Percentiles rank a stretch among this genome's conserved stretches.
These are phyloP conservation scores for Coptotermes formosanus DNA, from an alignment of 1,140 invertebrate genomes.

Conservation along the genomic window DNA sequence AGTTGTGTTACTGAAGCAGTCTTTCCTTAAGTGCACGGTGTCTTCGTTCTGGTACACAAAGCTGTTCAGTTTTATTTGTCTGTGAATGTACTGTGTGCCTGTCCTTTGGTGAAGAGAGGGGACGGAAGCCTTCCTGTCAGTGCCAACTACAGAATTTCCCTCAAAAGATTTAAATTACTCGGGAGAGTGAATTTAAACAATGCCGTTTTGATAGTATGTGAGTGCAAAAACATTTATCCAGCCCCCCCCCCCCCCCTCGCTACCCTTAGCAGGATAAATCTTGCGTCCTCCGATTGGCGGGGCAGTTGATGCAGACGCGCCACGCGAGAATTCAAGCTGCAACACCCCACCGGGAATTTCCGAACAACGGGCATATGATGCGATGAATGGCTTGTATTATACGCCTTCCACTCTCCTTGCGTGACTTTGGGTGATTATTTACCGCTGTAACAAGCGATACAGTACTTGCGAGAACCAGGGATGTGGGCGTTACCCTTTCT, in stretches of 20 bases:
- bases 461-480: neutral
- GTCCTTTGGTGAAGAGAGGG: neutral
- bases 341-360: neutral
- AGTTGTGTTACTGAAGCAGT: too few relatives aligned
- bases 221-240: neutral
- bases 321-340: neutral
- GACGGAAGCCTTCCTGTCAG: neutral
- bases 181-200: neutral
- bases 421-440: neutral
- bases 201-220: neutral
- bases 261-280: neutral
- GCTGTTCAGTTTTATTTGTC: neutral
- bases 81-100: neutral
- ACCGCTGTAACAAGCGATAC: neutral
- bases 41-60: too few relatives aligned
- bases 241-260: neutral
- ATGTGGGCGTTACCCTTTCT: neutral
- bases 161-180: constrained; percentile 6
- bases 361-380: neutral
- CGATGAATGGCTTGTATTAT: neutral
- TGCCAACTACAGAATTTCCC: constrained; percentile 4
- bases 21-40: too few relatives aligned
- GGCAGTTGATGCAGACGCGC: neutral
- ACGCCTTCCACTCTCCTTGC: neutral
- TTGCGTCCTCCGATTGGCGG: neutral